phyloP scores from a whole-genome alignment of 2,113 vertebrate genomes.

The Podarcis cretensis region DNA sequence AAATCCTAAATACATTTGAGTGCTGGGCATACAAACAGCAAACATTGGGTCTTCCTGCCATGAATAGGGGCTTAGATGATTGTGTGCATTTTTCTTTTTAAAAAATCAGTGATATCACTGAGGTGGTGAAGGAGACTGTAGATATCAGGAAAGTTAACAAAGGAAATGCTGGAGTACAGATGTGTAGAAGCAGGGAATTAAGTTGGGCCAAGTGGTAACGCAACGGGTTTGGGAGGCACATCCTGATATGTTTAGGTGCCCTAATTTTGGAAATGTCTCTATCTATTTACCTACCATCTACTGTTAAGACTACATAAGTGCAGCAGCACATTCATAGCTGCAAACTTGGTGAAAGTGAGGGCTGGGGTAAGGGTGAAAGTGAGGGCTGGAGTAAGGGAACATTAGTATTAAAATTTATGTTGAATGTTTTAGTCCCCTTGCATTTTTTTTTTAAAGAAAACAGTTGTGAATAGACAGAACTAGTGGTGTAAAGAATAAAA shows the following conservation, averaged over 20 bases:
- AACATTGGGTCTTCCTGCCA: neutral
- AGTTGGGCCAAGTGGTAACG: constrained; percentile 23
- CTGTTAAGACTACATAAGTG: constrained; percentile 38
- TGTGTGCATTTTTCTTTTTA: too few relatives aligned
- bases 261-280: constrained; percentile 21
- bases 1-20: neutral
- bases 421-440: constrained; percentile 35
- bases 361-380: constrained; percentile 15
- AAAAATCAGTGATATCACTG: constrained; percentile 1
- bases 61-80: neutral
- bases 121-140: neutral
- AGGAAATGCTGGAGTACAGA: neutral
- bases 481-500: constrained; percentile 20
- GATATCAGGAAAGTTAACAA: neutral
- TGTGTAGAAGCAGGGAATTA: neutral
- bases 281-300: constrained; percentile 22
- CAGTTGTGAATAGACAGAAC: neutral
- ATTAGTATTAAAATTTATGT: constrained; percentile 63
- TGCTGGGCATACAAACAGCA: neutral
- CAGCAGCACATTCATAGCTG: constrained; percentile 33
- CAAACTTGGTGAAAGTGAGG: constrained; percentile 44
- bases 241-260: neutral
- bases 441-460: constrained; percentile 66
- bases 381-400: constrained; percentile 26
- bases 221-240: constrained; percentile 23